Evolutionary conservation across 2,888 invertebrate species (phyloP).

Genomic region (Cheilosia impressa): DNA sequence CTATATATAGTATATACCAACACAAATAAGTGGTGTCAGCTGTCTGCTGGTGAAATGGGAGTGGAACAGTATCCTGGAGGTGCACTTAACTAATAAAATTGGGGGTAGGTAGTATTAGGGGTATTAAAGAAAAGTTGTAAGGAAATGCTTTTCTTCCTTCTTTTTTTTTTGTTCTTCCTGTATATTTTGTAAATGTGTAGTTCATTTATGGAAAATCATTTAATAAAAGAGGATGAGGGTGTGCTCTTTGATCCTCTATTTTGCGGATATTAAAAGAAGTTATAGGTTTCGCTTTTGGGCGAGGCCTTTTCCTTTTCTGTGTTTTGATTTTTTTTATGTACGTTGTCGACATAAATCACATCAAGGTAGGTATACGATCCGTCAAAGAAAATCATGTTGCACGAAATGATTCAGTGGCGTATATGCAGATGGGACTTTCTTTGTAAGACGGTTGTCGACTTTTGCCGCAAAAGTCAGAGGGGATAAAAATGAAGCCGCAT

Average conservation of each 20-base stretch:
- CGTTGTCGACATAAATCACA: background rate
- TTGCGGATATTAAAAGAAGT: too few species aligned
- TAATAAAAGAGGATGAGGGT: background rate
- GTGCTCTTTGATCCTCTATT: background rate
- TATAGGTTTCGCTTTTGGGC: too few species aligned
- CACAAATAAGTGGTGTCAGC: slow-evolving; percentile 67
- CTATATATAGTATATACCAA: slow-evolving; percentile 12
- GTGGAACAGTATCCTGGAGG: slow-evolving; percentile 45
- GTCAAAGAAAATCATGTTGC: too few species aligned
- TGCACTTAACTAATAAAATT: slow-evolving; percentile 69
- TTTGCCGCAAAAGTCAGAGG: too few species aligned
- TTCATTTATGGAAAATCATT: slow-evolving; percentile 29
- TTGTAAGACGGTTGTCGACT: too few species aligned
- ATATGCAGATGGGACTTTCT: too few species aligned
- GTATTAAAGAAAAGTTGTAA: slow-evolving; percentile 23
- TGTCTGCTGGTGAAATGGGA: slow-evolving; percentile 46
- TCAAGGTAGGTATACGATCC: too few species aligned
- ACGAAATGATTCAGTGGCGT: too few species aligned
- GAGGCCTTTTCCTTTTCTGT: too few species aligned
- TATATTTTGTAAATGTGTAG: background rate
- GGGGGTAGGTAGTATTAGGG: slow-evolving; percentile 33
- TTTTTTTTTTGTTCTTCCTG: background rate
- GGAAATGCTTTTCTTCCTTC: background rate
- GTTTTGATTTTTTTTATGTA: background rate
- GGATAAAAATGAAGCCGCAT: too few species aligned